Conservation (phyloP, 37 sponge, comb jelly and placozoan species). For the Cliona cf. orientalis region DNA sequence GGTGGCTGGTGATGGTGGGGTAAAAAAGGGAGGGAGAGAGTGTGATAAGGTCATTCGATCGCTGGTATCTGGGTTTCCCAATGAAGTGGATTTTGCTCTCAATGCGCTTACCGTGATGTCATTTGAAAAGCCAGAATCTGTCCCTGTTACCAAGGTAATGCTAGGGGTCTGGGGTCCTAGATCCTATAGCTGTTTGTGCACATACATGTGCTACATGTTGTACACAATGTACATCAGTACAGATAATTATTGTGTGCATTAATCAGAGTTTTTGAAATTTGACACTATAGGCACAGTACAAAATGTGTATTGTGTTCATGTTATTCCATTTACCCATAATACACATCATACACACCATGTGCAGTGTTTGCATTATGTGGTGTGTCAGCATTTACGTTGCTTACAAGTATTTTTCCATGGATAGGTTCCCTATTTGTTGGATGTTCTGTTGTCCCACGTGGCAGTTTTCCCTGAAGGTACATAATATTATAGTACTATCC, state of each 20-base stretch:
- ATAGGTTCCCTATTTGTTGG: slow-evolving; percentile 62
- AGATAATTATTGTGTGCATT: too few relatives aligned
- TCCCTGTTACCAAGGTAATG: slow-evolving; percentile 16
- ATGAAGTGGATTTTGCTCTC: slow-evolving; percentile 87
- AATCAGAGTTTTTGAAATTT: too few relatives aligned
- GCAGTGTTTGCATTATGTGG: too few relatives aligned
- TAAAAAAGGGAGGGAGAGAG: neutral
- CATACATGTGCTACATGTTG: too few relatives aligned
- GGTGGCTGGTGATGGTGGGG: neutral
- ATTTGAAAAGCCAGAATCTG: neutral
- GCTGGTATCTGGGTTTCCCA: slow-evolving; percentile 77
- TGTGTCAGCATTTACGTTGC: too few relatives aligned
- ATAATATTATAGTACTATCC: neutral
- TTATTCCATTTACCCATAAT: neutral
- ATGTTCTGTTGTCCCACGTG: slow-evolving; percentile 74
- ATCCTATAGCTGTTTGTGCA: too few relatives aligned
- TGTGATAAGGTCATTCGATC: slow-evolving; percentile 54
- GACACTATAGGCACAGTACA: too few relatives aligned
- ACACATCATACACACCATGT: too few relatives aligned
- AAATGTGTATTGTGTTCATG: neutral
- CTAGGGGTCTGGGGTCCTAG: neutral
- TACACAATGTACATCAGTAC: too few relatives aligned
- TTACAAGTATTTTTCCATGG: too few relatives aligned
- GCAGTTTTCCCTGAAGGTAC: slow-evolving; percentile 66
- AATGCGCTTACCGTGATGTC: slow-evolving; percentile 72